A percentile compares a stretch with the other conserved stretches of the same genome.
Evolutionary conservation across 2,797 vertebrate genomes (phyloP).

Genomic region (Zenarchopterus dispar): DNA sequence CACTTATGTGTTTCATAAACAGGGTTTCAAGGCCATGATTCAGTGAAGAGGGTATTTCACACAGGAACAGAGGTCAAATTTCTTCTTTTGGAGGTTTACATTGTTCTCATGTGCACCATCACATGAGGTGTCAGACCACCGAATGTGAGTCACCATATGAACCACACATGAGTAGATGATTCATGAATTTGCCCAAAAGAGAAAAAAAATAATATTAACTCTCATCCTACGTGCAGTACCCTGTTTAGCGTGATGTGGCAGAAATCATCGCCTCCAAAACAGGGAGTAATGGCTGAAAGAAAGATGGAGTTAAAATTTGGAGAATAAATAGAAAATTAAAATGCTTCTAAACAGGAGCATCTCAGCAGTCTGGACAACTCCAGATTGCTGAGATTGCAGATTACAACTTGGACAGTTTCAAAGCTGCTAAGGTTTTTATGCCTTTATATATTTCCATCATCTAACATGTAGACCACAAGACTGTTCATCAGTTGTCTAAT

Average conservation of each 20-base stretch:
- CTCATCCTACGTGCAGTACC: not conserved
- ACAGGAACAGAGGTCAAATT: not conserved
- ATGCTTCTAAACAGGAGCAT: not conserved
- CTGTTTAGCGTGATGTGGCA: too few relatives aligned
- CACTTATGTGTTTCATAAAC: not conserved
- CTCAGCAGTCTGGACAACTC: not conserved
- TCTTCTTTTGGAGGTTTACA: not conserved
- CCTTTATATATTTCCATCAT: too few relatives aligned
- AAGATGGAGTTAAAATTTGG: not conserved
- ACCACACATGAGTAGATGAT: not conserved
- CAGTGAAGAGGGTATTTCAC: not conserved
- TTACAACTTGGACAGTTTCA: too few relatives aligned
- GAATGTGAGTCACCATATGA: not conserved
- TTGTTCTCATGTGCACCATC: not conserved
- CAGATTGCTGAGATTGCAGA: too few relatives aligned
- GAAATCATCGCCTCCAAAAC: too few relatives aligned
- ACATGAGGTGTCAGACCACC: not conserved
- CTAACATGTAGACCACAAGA: too few relatives aligned
- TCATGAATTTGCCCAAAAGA: not conserved
- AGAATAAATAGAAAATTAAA: not conserved
- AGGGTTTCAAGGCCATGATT: not conserved
- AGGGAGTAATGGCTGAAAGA: too few relatives aligned
- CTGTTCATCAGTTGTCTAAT: too few relatives aligned
- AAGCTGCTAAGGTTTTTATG: too few relatives aligned
- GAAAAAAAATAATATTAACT: not conserved